Conservation (phyloP, 2,797 vertebrate species). For the Argya squamiceps region DNA sequence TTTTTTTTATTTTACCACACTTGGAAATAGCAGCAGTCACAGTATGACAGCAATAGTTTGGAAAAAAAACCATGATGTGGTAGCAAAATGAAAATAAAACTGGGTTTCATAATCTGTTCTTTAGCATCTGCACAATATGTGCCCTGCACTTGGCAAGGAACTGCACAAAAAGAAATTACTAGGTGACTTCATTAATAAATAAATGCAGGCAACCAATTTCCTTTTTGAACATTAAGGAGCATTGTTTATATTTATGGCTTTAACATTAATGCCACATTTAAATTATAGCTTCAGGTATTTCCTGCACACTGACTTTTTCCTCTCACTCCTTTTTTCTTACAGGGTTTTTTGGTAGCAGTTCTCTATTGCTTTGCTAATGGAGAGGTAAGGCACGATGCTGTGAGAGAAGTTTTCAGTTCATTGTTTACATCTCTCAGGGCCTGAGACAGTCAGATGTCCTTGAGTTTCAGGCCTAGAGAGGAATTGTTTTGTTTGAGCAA, state of each 20-base stretch:
- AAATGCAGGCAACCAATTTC: background rate
- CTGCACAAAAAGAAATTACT: background rate
- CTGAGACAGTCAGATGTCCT: background rate
- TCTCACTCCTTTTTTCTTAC: slow-evolving; percentile 26
- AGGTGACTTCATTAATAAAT: background rate
- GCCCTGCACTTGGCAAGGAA: background rate
- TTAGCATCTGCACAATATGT: background rate
- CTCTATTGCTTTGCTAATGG: slow-evolving; percentile 95
- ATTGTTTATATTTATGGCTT: background rate
- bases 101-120: background rate
- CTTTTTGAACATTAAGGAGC: background rate
- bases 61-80: background rate
- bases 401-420: background rate
- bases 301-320: background rate
- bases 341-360: slow-evolving; percentile 92
- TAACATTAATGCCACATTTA: background rate
- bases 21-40: background rate
- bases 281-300: background rate
- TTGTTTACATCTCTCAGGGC: background rate
- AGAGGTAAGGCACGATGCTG: slow-evolving; percentile 83
- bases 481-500: background rate
- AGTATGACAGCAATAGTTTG: background rate
- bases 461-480: background rate
- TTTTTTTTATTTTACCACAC: background rate
- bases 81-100: background rate